phyloP scores from a whole-genome alignment of 2,888 invertebrate species.

The Pedicia rivosa region DNA sequence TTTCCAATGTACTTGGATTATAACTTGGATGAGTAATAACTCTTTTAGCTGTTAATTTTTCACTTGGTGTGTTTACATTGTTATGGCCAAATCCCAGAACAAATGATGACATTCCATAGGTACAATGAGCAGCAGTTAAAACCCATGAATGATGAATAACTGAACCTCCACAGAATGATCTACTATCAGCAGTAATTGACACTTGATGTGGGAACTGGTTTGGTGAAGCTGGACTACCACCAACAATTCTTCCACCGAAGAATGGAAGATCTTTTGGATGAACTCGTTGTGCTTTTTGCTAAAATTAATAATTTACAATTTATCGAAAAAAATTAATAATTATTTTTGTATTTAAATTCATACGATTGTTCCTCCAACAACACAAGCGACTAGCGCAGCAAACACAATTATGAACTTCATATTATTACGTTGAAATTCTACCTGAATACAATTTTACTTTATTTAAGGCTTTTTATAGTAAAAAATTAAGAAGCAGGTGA shows the following conservation, averaged over 20 bases:
- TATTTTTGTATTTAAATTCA: too few species aligned
- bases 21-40: conserved; percentile 9
- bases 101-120: conserved; percentile 7
- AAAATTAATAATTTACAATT: too few species aligned
- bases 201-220: conserved; percentile 11
- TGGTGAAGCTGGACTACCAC: background rate
- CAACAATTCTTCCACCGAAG: conserved; percentile 1
- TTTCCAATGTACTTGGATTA: conserved; percentile 9
- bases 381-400: too few species aligned
- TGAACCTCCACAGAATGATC: conserved; percentile 10
- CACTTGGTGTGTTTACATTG: conserved; percentile 7
- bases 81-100: conserved; percentile 9
- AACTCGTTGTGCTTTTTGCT: too few species aligned
- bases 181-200: conserved; percentile 4
- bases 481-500: too few species aligned
- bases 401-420: too few species aligned
- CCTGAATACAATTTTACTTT: too few species aligned
- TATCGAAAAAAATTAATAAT: too few species aligned
- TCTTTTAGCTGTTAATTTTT: conserved; percentile 6
- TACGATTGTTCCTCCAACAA: too few species aligned
- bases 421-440: too few species aligned
- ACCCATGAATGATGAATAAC: conserved; percentile 9
- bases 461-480: too few species aligned
- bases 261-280: too few species aligned
- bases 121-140: conserved; percentile 11